These are phyloP conservation scores for Drosophila subpulchrella DNA, from an alignment of 1,140 invertebrate genomes.

Conservation along the genomic window DNA sequence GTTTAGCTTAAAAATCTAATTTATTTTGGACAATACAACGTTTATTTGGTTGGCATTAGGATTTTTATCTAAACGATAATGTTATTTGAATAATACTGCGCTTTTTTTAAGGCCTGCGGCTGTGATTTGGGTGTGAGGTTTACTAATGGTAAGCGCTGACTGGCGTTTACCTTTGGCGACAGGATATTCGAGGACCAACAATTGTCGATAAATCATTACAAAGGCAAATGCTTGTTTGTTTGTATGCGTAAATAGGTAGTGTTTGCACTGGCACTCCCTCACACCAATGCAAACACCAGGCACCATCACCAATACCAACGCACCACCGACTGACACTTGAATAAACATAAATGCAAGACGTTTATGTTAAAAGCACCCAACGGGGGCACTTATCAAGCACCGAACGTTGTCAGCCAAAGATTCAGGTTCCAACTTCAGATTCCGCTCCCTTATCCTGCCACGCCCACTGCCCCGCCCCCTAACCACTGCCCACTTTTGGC, in stretches of 20 bases:
- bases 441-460: conserved; percentile 3
- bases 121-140: conserved; percentile 20
- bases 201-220: conserved; percentile 75
- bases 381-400: conserved; percentile 66
- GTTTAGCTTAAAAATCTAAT: not conserved
- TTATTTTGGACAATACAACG: not conserved
- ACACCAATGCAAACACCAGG: conserved; percentile 12
- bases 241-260: conserved; percentile 41
- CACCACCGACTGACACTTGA: conserved; percentile 56
- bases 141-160: conserved; percentile 23
- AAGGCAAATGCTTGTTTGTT: conserved; percentile 55
- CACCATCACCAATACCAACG: conserved; percentile 10
- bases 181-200: conserved; percentile 43
- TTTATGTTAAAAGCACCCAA: conserved; percentile 77
- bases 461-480: conserved; percentile 8
- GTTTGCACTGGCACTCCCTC: conserved; percentile 35
- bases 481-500: conserved; percentile 5
- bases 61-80: not conserved
- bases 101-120: not conserved
- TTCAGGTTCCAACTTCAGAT: conserved; percentile 3
- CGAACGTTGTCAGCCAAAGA: conserved; percentile 27
- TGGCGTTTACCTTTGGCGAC: conserved; percentile 47
- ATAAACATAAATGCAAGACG: conserved; percentile 74
- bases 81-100: not conserved
- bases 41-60: not conserved